Base-by-base conservation (phyloP, 2,888 invertebrate species). In the Eupithecia pulchellata region DNA sequence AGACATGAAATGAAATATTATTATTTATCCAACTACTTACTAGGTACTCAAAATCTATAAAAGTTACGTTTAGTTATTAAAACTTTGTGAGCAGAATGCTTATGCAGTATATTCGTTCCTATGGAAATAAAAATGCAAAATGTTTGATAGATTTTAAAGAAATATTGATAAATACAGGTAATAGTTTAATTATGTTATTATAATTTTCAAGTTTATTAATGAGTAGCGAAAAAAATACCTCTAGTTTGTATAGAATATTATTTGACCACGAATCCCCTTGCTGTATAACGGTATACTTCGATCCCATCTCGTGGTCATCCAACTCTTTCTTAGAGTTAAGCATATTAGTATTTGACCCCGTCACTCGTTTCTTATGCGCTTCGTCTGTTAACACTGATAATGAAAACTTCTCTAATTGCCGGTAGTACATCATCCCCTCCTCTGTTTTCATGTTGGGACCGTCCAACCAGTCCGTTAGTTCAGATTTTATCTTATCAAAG, bases 391-490 rank as follows among this genome's bases (percentile, higher is more conserved):
- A 64, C 11, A 85, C 17, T 4, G 60, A 17, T 17, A 71, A 0
- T 36, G 77, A 27, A 4, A 73, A 65, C 1, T 68, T 30, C 42
- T 85, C 83, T 4, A 79, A 8, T 3, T 34, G 30, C 11, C 68
- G 17, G 2, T 80, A 77, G 42, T 34, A 71, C 5, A 55, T 13
- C 20, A 58, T 42, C 3, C 55, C 6, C 0, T 79, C 73, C 9
- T 70, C 66, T 0, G 29, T n/a, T 0, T 47, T 6, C 20, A 29
- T 39, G 36, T 69, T 60, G 2, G 66, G 6, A 0, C 32, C 27
- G 9, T 57, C 29, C 77, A 78, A 79, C 58, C 81, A 39, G 62
- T 86, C 81, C 0, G 34, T 0, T 6, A 88, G 69, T 39, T 76
- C 76, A 0, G 42, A 69, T 68, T 74, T 80, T 4, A 77, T 73